A percentile compares a stretch with the other conserved stretches of the same genome.
Evolutionary conservation across 1,140 invertebrate genomes (phyloP).

Genomic region (Anoplolepis gracilipes): DNA sequence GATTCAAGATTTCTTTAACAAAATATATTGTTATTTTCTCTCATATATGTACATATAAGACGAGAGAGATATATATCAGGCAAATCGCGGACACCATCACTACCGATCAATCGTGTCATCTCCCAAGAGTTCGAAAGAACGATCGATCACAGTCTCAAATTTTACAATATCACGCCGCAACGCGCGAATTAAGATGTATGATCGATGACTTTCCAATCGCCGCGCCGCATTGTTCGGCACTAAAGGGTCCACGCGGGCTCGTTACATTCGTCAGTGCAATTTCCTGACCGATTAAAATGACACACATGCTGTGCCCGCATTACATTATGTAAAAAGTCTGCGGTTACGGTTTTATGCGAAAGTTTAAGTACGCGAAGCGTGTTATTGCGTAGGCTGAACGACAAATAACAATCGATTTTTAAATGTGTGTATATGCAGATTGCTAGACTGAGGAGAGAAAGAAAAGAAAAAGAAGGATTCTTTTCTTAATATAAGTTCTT

Average conservation of each 20-base stretch:
- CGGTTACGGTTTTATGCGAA: neutral
- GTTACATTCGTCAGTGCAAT: conserved; percentile 22
- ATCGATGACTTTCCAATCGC: conserved; percentile 83
- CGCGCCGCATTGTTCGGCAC: conserved; percentile 66
- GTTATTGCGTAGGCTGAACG: neutral
- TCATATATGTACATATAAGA: no score
- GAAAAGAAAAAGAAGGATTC: no score
- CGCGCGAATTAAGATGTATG: conserved; percentile 75
- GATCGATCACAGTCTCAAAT: conserved; percentile 80
- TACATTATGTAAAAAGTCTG: neutral
- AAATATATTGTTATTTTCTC: no score
- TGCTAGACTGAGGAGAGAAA: neutral
- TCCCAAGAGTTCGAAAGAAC: conserved; percentile 35
- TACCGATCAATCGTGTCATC: neutral
- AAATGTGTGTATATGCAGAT: neutral
- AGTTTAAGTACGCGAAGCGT: neutral
- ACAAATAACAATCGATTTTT: conserved; percentile 35
- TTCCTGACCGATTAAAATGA: conserved; percentile 31
- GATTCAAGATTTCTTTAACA: no score
- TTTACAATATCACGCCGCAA: conserved; percentile 76
- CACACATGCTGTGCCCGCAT: conserved; percentile 9
- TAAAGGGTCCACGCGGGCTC: conserved; percentile 26
- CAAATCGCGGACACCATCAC: conserved; percentile 31
- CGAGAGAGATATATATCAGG: no score
- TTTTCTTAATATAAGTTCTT: no score